phyloP scores from a whole-genome alignment of 2,888 invertebrate species.

The Epistrophe grossulariae region DNA sequence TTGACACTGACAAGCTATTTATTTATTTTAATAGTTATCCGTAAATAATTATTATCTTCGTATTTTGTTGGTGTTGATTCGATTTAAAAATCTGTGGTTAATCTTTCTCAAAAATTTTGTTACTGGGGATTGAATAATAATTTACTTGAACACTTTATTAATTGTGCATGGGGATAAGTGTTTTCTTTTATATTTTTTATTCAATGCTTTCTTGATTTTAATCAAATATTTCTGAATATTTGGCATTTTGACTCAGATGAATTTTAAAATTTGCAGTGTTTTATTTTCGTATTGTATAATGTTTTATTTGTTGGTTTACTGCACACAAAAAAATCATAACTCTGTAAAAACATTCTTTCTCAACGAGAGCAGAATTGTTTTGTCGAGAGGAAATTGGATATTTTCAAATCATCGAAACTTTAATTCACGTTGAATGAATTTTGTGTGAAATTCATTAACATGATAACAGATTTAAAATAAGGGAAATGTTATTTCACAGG shows the following conservation, averaged over 20 bases:
- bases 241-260: not conserved
- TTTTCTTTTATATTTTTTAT: not conserved
- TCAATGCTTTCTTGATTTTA: not conserved
- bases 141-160: not conserved
- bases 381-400: no score
- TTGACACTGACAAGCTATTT: conserved; percentile 36
- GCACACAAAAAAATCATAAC: no score
- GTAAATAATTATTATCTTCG: conserved; percentile 11
- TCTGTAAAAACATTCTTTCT: no score
- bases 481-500: no score
- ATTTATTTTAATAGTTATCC: conserved; percentile 32
- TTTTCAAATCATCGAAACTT: no score
- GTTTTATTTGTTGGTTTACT: no score
- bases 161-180: not conserved
- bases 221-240: not conserved
- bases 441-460: no score
- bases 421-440: no score
- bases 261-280: not conserved
- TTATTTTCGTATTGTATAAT: not conserved
- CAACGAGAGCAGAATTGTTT: no score
- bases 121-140: not conserved
- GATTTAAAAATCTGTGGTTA: not conserved
- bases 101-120: not conserved
- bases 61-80: conserved; percentile 11
- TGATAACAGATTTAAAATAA: no score